Percentiles rank a stretch among this genome's conserved stretches.
These are phyloP conservation scores for Nibea coibor DNA, from an alignment of 2,113 vertebrate species.

Conservation along the genomic window DNA sequence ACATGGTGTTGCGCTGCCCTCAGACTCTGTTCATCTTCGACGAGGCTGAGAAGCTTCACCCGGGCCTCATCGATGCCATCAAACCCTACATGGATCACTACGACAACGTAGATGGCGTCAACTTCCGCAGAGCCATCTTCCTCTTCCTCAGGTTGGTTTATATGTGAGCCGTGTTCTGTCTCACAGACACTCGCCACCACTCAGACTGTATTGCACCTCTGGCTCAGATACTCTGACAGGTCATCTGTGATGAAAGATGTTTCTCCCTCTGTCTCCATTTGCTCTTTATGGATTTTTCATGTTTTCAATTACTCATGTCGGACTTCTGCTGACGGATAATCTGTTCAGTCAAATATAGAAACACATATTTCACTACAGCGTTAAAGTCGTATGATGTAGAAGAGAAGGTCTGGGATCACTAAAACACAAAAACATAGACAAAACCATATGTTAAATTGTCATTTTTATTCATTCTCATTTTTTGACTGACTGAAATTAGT, in stretches of 20 bases:
- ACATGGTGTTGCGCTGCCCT: conserved; percentile 85
- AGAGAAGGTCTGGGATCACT: background rate
- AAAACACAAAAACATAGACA: background rate
- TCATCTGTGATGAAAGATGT: conserved; percentile 19
- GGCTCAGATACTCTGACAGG: background rate
- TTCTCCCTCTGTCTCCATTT: background rate
- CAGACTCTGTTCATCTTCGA: conserved; percentile 95
- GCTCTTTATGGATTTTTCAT: conserved; percentile 25
- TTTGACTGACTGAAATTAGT: background rate
- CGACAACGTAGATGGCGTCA: conserved; percentile 69
- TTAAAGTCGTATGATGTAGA: background rate
- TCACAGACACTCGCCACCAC: background rate
- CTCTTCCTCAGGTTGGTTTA: conserved; percentile 93
- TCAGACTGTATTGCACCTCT: background rate
- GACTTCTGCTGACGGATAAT: background rate
- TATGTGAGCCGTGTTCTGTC: background rate
- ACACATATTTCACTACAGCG: background rate
- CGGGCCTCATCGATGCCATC: conserved; percentile 89
- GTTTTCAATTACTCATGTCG: conserved; percentile 30
- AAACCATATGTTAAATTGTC: background rate
- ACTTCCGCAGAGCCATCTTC: conserved; percentile 87
- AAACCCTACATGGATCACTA: conserved; percentile 86
- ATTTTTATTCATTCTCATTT: background rate
- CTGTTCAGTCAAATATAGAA: conserved; percentile 29
- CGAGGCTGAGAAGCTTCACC: conserved; percentile 94